Evolutionary conservation across 2,113 vertebrate genomes (phyloP).

Genomic region (Hystrix cristata): DNA sequence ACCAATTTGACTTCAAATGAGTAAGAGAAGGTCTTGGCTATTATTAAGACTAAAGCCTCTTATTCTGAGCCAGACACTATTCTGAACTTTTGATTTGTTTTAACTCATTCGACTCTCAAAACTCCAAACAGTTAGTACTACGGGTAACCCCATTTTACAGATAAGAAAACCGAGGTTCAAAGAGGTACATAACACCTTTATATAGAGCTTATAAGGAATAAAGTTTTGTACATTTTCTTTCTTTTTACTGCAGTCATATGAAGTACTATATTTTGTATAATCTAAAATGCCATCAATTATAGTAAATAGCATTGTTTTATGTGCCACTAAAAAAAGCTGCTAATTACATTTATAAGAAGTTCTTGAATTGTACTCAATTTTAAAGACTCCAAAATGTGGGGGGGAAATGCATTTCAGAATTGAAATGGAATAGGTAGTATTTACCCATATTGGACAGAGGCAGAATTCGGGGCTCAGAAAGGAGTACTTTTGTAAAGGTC

Average conservation of each 20-base stretch:
- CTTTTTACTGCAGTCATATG: neutral
- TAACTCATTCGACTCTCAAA: neutral
- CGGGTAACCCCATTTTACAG: neutral
- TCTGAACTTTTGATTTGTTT: neutral
- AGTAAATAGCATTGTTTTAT: slow-evolving; percentile 1
- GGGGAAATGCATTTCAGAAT: slow-evolving; percentile 9
- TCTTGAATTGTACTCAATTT: neutral
- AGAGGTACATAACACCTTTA: neutral
- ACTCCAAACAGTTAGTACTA: no score
- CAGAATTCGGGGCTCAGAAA: neutral
- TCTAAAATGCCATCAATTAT: neutral
- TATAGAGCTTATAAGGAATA: neutral
- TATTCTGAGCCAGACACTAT: neutral
- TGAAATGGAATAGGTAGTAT: neutral
- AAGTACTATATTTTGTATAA: neutral
- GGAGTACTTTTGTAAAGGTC: neutral
- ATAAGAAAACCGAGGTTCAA: neutral
- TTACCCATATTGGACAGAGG: neutral
- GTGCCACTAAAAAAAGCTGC: neutral
- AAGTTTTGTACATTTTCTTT: neutral
- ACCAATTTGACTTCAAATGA: neutral
- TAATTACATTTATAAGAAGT: neutral
- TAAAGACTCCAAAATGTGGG: neutral
- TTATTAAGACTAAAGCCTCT: neutral
- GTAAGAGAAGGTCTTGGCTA: neutral